Conservation (phyloP, 1,140 invertebrate species). For the Euglossa dilemma region DNA sequence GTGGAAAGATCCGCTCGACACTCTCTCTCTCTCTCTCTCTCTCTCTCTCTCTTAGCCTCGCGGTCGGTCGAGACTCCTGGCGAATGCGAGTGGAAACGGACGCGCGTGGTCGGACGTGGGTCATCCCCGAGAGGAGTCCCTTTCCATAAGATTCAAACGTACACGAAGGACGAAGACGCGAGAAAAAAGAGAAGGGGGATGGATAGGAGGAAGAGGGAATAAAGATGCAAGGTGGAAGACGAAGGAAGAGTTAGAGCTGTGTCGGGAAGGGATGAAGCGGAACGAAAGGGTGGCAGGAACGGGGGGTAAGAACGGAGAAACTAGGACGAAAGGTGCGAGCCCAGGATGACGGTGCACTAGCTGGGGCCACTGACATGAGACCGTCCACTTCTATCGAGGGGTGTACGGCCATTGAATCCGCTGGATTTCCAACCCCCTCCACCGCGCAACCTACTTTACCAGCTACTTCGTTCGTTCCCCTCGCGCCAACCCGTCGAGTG, state of each 20-base stretch:
- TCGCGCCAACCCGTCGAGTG: constrained; percentile 21
- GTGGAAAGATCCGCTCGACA: neutral
- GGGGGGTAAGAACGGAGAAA: constrained; percentile 62
- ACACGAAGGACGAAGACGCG: neutral
- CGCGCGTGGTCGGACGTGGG: neutral
- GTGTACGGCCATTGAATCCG: constrained; percentile 51
- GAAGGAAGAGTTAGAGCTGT: neutral
- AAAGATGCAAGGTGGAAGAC: constrained; percentile 6
- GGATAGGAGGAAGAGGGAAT: constrained; percentile 5
- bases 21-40: no score
- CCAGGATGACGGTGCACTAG: constrained; percentile 70
- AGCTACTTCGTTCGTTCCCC: constrained; percentile 59
- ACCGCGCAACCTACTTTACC: constrained; percentile 70
- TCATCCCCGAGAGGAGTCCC: neutral
- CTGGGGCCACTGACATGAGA: constrained; percentile 72
- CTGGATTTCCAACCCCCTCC: constrained; percentile 60
- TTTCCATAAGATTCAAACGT: neutral
- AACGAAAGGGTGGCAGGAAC: constrained; percentile 25
- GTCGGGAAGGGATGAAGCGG: constrained; percentile 3
- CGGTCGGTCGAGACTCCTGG: no score
- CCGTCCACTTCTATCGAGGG: constrained; percentile 66
- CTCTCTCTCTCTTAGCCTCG: no score
- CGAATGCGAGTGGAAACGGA: neutral
- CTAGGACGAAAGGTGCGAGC: constrained; percentile 71
- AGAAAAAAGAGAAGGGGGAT: neutral